These are phyloP conservation scores for Serinus canaria DNA, from an alignment of 2,113 vertebrate genomes.

Conservation along the genomic window DNA sequence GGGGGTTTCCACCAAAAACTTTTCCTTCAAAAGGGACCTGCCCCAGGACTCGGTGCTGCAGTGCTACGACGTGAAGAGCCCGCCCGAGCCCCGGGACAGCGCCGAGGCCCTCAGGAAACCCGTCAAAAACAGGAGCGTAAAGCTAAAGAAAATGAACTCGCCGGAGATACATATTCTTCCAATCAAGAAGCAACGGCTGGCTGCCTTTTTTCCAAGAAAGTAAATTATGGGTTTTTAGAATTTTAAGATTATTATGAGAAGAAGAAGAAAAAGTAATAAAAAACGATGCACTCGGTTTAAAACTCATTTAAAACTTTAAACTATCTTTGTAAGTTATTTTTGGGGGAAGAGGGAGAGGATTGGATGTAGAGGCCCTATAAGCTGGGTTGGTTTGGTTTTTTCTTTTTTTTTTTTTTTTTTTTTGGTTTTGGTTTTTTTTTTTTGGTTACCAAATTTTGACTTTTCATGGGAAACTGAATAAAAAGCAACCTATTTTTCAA, in stretches of 20 bases:
- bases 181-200: conserved; percentile 97
- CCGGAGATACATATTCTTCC: conserved; percentile 98
- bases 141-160: conserved; percentile 98
- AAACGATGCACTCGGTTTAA: conserved; percentile 79
- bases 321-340: conserved; percentile 84
- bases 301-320: conserved; percentile 79
- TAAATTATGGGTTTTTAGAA: conserved; percentile 81
- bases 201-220: conserved; percentile 95
- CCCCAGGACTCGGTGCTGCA: conserved; percentile 85
- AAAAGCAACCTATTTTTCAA: conserved; percentile 85
- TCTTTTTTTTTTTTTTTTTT: not conserved
- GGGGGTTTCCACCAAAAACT: conserved; percentile 97
- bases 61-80: conserved; percentile 81
- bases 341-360: conserved; percentile 57
- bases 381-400: conserved; percentile 16
- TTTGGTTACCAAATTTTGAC: conserved; percentile 74
- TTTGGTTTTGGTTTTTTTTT: not conserved
- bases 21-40: conserved; percentile 94
- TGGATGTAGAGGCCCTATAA: conserved; percentile 69
- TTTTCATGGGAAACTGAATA: conserved; percentile 79
- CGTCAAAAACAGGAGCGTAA: conserved; percentile 91
- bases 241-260: conserved; percentile 75
- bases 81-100: conserved; percentile 79
- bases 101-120: conserved; percentile 85
- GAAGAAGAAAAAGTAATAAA: conserved; percentile 36